Percentiles rank a stretch among this genome's conserved stretches.
Conservation (phyloP, 2,113 vertebrate species). For the Rhinichthys klamathensis region DNA sequence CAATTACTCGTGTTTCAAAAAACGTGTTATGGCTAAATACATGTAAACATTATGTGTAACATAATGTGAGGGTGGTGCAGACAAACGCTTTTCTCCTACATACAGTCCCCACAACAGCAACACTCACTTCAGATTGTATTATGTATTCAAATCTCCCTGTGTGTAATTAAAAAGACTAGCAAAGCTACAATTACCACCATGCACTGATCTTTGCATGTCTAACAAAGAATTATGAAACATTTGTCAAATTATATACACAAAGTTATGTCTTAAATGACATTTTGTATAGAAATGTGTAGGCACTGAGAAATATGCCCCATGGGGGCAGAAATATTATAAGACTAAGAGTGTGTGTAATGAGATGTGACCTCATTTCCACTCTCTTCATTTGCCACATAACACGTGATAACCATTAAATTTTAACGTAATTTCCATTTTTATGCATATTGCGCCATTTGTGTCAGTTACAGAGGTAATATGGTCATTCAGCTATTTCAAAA, state of each 20-base stretch:
- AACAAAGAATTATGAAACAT: constrained; percentile 25
- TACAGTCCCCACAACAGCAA: constrained; percentile 11
- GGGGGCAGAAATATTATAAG: constrained; percentile 62
- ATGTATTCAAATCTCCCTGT: neutral
- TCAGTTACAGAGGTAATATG: neutral
- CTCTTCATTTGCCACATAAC: constrained; percentile 32
- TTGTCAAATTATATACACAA: constrained; percentile 20
- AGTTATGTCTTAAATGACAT: constrained; percentile 44
- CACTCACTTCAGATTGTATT: neutral
- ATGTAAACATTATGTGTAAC: constrained; percentile 46
- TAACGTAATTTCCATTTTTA: constrained; percentile 9
- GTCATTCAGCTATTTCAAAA: constrained; percentile 1
- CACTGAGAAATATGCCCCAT: constrained; percentile 68
- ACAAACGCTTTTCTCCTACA: neutral
- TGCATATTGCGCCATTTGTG: constrained; percentile 13
- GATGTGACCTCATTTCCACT: constrained; percentile 49
- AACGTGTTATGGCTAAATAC: constrained; percentile 44
- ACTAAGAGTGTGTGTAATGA: constrained; percentile 35
- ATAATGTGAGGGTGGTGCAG: neutral
- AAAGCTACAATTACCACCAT: neutral
- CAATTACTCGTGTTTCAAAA: constrained; percentile 1
- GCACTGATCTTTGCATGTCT: neutral
- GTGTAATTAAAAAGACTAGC: neutral
- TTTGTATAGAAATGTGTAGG: constrained; percentile 52
- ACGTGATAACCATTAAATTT: constrained; percentile 31